A percentile compares a stretch with the other conserved stretches of the same genome.
Evolutionary conservation across 2,113 vertebrate genomes (phyloP).

Genomic region (Corythaeola cristata): DNA sequence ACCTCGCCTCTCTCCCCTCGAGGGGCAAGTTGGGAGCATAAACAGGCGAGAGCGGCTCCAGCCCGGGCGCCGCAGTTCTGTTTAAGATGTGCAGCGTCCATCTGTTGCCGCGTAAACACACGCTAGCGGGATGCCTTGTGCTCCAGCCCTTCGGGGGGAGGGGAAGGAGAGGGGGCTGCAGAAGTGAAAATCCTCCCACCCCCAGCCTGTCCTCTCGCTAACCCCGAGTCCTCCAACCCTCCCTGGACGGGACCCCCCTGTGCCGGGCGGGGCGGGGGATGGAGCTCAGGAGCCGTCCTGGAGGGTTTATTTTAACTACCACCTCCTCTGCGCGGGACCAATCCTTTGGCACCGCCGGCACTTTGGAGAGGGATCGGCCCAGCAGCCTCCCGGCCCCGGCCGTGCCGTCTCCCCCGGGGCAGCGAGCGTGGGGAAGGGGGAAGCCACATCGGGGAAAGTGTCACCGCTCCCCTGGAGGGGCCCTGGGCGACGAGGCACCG

Average conservation of each 20-base stretch:
- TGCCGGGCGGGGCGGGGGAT: neutral
- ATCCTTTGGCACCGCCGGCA: neutral
- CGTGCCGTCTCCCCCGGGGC: no score
- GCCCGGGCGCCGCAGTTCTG: neutral
- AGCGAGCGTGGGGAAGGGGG: neutral
- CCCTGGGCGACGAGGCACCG: no score
- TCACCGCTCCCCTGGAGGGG: neutral
- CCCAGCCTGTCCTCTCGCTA: constrained; percentile 29
- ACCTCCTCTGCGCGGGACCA: neutral
- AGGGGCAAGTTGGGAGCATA: neutral
- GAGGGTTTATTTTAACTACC: neutral
- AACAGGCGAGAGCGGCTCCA: neutral
- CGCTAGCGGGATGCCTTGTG: neutral
- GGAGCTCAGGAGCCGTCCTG: neutral
- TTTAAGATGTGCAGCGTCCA: neutral
- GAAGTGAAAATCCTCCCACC: neutral
- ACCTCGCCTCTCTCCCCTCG: neutral
- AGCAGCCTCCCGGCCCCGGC: neutral
- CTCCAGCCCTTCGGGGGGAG: neutral
- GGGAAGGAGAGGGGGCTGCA: neutral
- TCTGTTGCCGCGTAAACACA: constrained; percentile 40
- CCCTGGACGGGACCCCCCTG: constrained; percentile 1
- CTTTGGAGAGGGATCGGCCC: neutral
- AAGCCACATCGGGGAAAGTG: neutral
- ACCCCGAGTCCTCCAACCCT: neutral